Percentiles rank a stretch among this genome's conserved stretches.
Conservation (phyloP, 2,888 invertebrate genomes). For the Tinea pellionella region DNA sequence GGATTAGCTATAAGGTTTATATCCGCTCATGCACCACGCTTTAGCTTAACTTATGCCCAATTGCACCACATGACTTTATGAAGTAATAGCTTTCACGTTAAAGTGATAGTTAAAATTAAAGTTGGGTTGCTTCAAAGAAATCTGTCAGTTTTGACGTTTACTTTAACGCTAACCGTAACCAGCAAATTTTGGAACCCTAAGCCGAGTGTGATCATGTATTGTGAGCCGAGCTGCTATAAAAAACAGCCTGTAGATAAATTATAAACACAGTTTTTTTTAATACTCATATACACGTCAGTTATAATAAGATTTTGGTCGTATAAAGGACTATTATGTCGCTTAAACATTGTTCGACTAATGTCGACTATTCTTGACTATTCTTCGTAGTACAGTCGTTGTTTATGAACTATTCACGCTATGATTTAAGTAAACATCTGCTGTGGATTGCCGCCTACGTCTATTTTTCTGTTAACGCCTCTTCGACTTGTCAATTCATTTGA, state of each 20-base stretch:
- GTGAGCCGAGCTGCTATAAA: not conserved
- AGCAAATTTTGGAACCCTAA: too few relatives aligned
- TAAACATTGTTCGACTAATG: conserved; percentile 40
- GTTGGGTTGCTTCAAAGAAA: too few relatives aligned
- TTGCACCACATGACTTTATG: too few relatives aligned
- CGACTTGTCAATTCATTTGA: not conserved
- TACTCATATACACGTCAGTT: conserved; percentile 30
- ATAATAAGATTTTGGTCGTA: conserved; percentile 44
- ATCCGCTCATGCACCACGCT: too few relatives aligned
- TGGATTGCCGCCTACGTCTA: conserved; percentile 28
- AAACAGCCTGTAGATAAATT: not conserved
- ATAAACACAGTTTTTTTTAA: not conserved
- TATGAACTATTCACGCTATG: conserved; percentile 22
- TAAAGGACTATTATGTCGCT: conserved; percentile 33
- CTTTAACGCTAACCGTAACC: too few relatives aligned
- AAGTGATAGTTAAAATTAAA: too few relatives aligned
- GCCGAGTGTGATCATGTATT: too few relatives aligned
- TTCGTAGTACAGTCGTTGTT: conserved; percentile 26
- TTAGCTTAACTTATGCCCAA: too few relatives aligned
- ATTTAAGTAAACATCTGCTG: conserved; percentile 52
- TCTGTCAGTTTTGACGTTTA: too few relatives aligned
- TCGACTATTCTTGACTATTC: conserved; percentile 42
- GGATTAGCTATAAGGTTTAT: too few relatives aligned
- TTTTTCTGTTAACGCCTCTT: conserved; percentile 22
- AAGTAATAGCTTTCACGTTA: too few relatives aligned